Base-by-base conservation (phyloP, 2,888 invertebrate species). In the Phymatocera aterrima region DNA sequence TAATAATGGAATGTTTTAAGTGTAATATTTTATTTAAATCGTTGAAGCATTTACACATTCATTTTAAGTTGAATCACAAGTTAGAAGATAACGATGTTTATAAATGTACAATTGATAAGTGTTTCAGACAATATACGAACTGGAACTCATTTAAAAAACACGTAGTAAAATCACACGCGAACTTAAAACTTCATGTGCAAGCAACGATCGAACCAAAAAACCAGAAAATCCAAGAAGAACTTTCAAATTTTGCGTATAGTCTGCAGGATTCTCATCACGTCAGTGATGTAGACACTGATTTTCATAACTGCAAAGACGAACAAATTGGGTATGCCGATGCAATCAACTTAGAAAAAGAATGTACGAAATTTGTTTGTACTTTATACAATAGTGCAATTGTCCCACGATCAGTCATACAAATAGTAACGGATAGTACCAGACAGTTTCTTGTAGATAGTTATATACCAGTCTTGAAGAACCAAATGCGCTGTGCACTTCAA, bases 71-170 rank as follows among this genome's bases (percentile, higher is more conserved):
- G 18, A 28, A 6, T 28, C 77, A 77, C 18, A n/a, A 18, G n/a
- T 54, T 28, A 21, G 54, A 28, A 57, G 10, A 4, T 31, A 77
- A 77, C 15, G n/a, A 43, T 57, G 4, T n/a, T 12, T 74, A 74
- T 24, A 40, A 31, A n/a, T 77, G 77, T 18, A 24, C 54, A 18
- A 48, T 3, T 21, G 18, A 77, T 31, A 24, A 12, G n/a, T 77
- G 77, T 31, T 57, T 24, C 8, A 57, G 77, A 57, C 60, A 57
- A n/a, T 77, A 60, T 28, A 5, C 18, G 18, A 54, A 15, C 24
- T 21, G 15, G 12, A 51, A 77, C n/a, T 77, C 77, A 6, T 77
- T 77, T 28, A 31, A 43, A 77, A 54, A 57, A 43, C 77, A 77
- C 57, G 2, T 77, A 18, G 31, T n/a, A n/a, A 12, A 54, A 6